Conservation (phyloP, 2,888 invertebrate species). For the Drosophila acutilabella region DNA sequence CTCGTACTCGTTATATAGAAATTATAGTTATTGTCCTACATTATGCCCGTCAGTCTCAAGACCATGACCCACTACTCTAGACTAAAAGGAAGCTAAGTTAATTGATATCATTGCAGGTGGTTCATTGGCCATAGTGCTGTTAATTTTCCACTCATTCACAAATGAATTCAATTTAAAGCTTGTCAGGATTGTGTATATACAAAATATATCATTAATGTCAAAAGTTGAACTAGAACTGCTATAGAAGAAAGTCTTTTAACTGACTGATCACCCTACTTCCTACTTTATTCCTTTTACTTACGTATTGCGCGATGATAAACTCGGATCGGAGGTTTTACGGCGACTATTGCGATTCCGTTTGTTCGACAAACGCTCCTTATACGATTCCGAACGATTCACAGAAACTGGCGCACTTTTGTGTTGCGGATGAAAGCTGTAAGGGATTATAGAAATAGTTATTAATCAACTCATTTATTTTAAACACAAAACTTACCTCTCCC, state of each 20-base stretch:
- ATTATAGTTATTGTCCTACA: conserved; percentile 43
- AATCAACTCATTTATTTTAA: neutral
- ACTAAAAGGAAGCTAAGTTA: conserved; percentile 27
- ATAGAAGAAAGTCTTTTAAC: too few species aligned
- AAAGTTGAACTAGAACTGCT: too few species aligned
- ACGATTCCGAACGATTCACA: conserved; percentile 90
- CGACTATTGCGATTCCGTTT: conserved; percentile 88
- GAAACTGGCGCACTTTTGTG: conserved; percentile 85
- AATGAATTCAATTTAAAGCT: conserved; percentile 1
- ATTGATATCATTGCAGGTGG: conserved; percentile 40
- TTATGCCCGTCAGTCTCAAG: conserved; percentile 29
- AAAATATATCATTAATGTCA: too few species aligned
- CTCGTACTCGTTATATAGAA: conserved; percentile 9
- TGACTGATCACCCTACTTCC: too few species aligned
- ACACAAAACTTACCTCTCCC: conserved; percentile 72
- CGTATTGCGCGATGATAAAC: conserved; percentile 89
- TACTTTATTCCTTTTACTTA: conserved; percentile 84
- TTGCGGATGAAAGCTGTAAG: conserved; percentile 76
- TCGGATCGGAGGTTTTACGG: conserved; percentile 93
- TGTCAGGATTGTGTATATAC: too few species aligned
- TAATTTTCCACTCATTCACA: conserved; percentile 18
- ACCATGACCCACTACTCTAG: conserved; percentile 23
- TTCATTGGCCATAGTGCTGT: conserved; percentile 13
- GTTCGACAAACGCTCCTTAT: conserved; percentile 89
- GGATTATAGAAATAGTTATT: conserved; percentile 1